Conservation (phyloP, 1,140 invertebrate species). For the Lordiphosa collinella region DNA sequence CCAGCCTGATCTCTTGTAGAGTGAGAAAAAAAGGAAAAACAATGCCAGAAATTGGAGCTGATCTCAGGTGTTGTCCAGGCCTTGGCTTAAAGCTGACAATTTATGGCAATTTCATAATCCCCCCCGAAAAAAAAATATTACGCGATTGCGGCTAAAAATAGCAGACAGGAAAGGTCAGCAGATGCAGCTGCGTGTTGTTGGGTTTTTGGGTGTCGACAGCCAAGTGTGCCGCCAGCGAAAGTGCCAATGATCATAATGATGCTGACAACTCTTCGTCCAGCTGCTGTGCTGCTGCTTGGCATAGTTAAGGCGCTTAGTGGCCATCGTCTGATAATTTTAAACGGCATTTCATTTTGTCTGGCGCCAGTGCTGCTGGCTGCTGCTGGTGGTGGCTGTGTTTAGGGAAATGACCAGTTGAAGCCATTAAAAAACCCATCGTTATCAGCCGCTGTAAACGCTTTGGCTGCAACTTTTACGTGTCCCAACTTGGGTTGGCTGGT, state of each 20-base stretch:
- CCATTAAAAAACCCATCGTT: no score
- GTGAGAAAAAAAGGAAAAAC: neutral
- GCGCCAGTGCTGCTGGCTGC: conserved; percentile 38
- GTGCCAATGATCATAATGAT: conserved; percentile 7
- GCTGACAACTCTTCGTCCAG: neutral
- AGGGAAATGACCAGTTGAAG: conserved; percentile 30
- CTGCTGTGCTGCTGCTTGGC: conserved; percentile 36
- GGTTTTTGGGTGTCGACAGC: neutral
- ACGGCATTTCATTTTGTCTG: conserved; percentile 67
- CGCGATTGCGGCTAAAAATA: conserved; percentile 63
- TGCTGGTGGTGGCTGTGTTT: conserved; percentile 25
- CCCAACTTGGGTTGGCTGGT: no score
- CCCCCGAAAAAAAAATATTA: conserved; percentile 10
- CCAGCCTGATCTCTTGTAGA: neutral
- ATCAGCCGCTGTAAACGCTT: no score
- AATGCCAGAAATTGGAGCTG: no score
- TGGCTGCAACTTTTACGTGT: no score
- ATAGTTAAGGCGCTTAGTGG: conserved; percentile 69
- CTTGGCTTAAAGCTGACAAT: conserved; percentile 57
- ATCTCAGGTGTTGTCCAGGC: neutral
- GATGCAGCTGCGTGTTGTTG: no score
- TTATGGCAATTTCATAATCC: conserved; percentile 73
- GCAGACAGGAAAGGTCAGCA: conserved; percentile 29
- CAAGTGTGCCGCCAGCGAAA: conserved; percentile 36
- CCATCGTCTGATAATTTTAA: conserved; percentile 64